A percentile compares a stretch with the other conserved stretches of the same genome.
phyloP scores from a whole-genome alignment of 1,140 invertebrate species.

The Hormaphis cornu region DNA sequence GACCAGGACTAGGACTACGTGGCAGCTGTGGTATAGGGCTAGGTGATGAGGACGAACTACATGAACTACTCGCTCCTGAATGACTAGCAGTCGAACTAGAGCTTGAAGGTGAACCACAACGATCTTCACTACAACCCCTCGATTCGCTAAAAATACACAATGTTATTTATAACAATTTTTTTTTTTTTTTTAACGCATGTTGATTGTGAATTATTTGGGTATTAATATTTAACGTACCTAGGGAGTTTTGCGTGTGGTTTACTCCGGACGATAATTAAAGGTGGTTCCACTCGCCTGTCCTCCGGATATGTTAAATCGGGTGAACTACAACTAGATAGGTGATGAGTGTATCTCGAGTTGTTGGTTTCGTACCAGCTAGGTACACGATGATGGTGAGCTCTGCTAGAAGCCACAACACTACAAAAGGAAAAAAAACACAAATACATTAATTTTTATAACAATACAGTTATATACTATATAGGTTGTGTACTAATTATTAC shows the following conservation, averaged over 20 bases:
- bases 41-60: constrained; percentile 32
- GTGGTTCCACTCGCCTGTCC: constrained; percentile 38
- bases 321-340: constrained; percentile 36
- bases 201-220: not conserved
- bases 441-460: not conserved
- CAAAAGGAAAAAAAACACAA: constrained; percentile 25
- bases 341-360: constrained; percentile 37
- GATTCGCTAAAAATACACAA: constrained; percentile 40
- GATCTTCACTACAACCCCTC: constrained; percentile 34
- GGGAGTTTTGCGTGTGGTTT: constrained; percentile 47
- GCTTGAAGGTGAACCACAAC: constrained; percentile 45
- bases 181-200: no score
- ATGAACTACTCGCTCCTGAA: constrained; percentile 35
- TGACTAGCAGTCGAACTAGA: constrained; percentile 45
- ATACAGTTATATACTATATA: no score
- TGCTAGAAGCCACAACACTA: constrained; percentile 30
- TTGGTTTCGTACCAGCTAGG: constrained; percentile 40
- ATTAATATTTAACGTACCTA: not conserved
- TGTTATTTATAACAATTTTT: not conserved
- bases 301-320: constrained; percentile 39
- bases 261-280: constrained; percentile 39
- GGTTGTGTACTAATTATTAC: no score
- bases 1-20: constrained; percentile 11
- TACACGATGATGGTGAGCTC: constrained; percentile 34
- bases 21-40: constrained; percentile 8